These are phyloP conservation scores for Dryadula phaetusa DNA, from an alignment of 2,888 invertebrate species.

Conservation along the genomic window DNA sequence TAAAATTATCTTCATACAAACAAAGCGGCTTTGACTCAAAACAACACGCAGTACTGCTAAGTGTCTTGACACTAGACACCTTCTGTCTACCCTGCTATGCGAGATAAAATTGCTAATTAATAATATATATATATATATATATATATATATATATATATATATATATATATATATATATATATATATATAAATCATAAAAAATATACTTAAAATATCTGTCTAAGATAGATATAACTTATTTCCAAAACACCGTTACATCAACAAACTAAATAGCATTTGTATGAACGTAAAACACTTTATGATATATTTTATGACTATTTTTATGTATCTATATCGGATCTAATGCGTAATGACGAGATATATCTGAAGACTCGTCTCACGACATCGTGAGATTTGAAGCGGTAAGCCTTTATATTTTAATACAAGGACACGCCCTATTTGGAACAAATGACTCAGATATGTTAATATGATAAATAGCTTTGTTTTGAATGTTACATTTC, in stretches of 20 bases:
- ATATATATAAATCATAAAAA: no score
- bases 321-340: slow-evolving; percentile 30
- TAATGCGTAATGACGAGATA: slow-evolving; percentile 31
- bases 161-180: no score
- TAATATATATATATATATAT: no score
- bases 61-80: no score
- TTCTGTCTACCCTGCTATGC: no score
- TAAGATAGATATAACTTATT: no score
- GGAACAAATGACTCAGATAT: slow-evolving; percentile 25
- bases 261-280: neutral
- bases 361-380: slow-evolving; percentile 23
- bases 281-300: slow-evolving; percentile 12
- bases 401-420: slow-evolving; percentile 37
- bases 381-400: slow-evolving; percentile 42
- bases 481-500: slow-evolving; percentile 3
- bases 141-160: no score
- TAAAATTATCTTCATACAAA: no score
- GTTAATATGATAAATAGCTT: slow-evolving; percentile 19
- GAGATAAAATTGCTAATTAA: no score
- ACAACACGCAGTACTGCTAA: no score
- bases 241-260: neutral
- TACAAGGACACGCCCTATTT: slow-evolving; percentile 30
- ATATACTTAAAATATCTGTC: no score
- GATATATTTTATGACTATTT: slow-evolving; percentile 29
- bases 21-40: no score